Base-by-base conservation (phyloP, 1,140 invertebrate species). In the Steinernema feltiae region DNA sequence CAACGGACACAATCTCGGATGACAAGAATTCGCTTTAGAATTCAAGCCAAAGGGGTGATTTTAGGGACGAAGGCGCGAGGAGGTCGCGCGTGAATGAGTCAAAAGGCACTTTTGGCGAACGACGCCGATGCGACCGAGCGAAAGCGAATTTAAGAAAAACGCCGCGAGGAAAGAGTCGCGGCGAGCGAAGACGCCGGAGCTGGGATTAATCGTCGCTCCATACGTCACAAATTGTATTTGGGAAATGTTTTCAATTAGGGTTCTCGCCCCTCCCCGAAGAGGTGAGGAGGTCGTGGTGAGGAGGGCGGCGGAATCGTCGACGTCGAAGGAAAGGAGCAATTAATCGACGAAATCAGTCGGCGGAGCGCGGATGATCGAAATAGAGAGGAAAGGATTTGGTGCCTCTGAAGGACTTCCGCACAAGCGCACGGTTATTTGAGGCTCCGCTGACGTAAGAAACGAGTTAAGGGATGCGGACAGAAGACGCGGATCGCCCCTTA, bases 181-280 rank as follows among this genome's bases (percentile, higher is more conserved):
- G 35, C 35, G 53, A 63, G n/a, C n/a, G n/a, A 27, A 27, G 7
- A 21, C 53, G 53, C 24, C 53, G 15, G 53, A 63, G 53, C 53
- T 15, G 53, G 53, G 53, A 63, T 63, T 63, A 63, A 63, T 63
- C 53, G 53, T 63, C 53, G 53, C n/a, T 63, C 53, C 53, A 63
- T 63, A 63, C 53, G 53, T 63, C 53, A 63, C 53, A 27, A 63
- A 63, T 63, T 63, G 53, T 63, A 21, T 63, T 63, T 63, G 24
- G 53, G 53, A 63, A 63, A 27, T 63, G 53, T 63, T 63, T 63
- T 63, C 53, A 63, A 63, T 63, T 63, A 63, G 53, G 53, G 53
- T 7, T n/a, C 53, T 15, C 15, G 53, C 24, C 15, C 53, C 12
- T 27, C 12, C 53, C 53, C 53, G 53, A 3, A 18, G 53, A 63